A percentile compares a stretch with the other conserved stretches of the same genome.
These are phyloP conservation scores for Poeciliopsis prolifica DNA, from an alignment of 2,113 vertebrate genomes.

Conservation along the genomic window DNA sequence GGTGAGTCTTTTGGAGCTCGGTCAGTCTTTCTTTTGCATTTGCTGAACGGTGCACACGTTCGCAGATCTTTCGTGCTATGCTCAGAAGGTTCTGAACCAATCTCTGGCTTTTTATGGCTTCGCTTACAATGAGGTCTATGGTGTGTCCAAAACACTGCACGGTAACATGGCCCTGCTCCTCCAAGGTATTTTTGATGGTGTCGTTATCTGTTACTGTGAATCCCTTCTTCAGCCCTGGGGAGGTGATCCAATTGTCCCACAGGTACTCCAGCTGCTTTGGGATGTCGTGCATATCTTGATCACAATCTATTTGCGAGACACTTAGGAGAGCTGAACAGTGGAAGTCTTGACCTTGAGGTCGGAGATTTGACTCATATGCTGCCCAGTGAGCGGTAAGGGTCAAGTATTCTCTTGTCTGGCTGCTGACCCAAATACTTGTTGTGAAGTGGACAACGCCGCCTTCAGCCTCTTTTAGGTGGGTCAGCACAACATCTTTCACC, in stretches of 20 bases:
- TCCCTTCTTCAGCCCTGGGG: constrained; percentile 89
- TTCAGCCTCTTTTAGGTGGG: constrained; percentile 93
- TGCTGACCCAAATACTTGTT: constrained; percentile 93
- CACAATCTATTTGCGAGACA: constrained; percentile 91
- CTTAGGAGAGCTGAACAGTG: constrained; percentile 93
- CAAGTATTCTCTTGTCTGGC: constrained; percentile 93
- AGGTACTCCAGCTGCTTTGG: constrained; percentile 94
- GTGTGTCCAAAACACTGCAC: constrained; percentile 95
- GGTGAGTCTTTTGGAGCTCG: constrained; percentile 86
- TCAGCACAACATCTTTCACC: constrained; percentile 89
- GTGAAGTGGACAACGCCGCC: constrained; percentile 95
- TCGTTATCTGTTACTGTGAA: constrained; percentile 93
- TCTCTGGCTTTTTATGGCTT: constrained; percentile 97
- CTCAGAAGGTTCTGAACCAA: constrained; percentile 97
- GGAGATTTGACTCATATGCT: constrained; percentile 86
- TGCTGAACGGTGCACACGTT: constrained; percentile 90
- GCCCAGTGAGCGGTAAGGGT: constrained; percentile 97
- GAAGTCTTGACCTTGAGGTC: constrained; percentile 90
- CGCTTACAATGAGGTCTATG: constrained; percentile 89
- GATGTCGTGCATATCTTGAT: constrained; percentile 88
- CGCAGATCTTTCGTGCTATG: constrained; percentile 93
- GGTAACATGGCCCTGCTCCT: constrained; percentile 86
- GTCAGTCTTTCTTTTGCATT: constrained; percentile 89
- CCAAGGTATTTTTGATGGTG: constrained; percentile 86
- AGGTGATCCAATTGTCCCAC: constrained; percentile 95